These are phyloP conservation scores for Schizopygopsis malacanthus DNA, from an alignment of 2,797 vertebrate species.

Conservation along the genomic window DNA sequence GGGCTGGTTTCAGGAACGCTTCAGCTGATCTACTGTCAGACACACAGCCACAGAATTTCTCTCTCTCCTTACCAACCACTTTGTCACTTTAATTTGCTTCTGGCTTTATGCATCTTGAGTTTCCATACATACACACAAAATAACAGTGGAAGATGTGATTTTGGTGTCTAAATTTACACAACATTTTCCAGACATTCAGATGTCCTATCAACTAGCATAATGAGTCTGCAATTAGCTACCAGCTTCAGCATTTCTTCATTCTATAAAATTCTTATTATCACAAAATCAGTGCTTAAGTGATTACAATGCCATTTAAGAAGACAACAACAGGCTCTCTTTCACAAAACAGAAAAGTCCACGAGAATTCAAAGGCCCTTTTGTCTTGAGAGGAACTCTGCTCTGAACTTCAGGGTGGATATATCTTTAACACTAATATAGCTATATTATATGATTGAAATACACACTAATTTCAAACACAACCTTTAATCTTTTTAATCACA, in stretches of 20 bases:
- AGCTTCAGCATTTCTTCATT: slow-evolving; percentile 15
- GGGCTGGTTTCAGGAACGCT: slow-evolving; percentile 68
- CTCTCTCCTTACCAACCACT: slow-evolving; percentile 65
- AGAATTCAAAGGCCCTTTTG: slow-evolving; percentile 39
- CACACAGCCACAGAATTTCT: slow-evolving; percentile 71
- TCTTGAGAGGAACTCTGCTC: neutral
- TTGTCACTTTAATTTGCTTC: slow-evolving; percentile 80
- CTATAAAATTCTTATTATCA: neutral
- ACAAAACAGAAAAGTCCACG: slow-evolving; percentile 9
- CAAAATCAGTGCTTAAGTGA: neutral
- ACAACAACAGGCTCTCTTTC: slow-evolving; percentile 23
- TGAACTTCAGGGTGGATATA: neutral
- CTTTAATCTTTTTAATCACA: neutral
- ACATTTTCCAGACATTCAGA: slow-evolving; percentile 71
- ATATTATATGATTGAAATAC: neutral
- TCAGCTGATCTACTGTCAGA: slow-evolving; percentile 76
- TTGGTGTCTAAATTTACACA: slow-evolving; percentile 73
- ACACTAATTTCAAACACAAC: slow-evolving; percentile 3
- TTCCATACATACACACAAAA: slow-evolving; percentile 66
- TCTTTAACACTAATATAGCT: slow-evolving; percentile 14
- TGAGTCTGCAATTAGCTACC: slow-evolving; percentile 31
- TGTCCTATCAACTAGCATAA: slow-evolving; percentile 63
- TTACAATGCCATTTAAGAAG: slow-evolving; percentile 5
- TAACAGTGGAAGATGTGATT: slow-evolving; percentile 75
- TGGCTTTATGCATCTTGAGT: slow-evolving; percentile 71